Conservation (phyloP, 1,140 invertebrate species). For the Drosophila repleta region DNA sequence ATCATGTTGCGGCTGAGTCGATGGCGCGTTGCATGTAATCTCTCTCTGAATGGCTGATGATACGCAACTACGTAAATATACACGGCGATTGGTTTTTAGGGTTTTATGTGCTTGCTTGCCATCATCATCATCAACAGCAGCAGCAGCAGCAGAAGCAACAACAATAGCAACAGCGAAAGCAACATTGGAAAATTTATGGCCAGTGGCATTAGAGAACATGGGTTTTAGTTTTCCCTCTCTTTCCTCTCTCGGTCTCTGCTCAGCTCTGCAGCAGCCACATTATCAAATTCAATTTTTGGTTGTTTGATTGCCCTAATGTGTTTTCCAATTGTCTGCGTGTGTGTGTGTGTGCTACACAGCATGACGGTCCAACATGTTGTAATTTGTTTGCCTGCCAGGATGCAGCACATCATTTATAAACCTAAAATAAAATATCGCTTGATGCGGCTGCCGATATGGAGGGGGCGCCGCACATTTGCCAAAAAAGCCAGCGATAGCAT, state of each 20-base stretch:
- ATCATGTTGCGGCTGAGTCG: constrained; percentile 60
- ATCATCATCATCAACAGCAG: constrained; percentile 24
- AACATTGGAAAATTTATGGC: constrained; percentile 74
- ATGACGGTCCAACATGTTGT: constrained; percentile 70
- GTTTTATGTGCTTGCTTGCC: constrained; percentile 50
- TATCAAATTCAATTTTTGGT: constrained; percentile 80
- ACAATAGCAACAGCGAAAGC: constrained; percentile 45
- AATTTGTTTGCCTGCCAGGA: constrained; percentile 69
- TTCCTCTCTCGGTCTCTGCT: neutral
- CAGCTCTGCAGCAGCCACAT: constrained; percentile 43
- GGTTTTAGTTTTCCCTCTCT: constrained; percentile 64
- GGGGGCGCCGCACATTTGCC: constrained; percentile 68
- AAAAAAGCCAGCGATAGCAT: constrained; percentile 59
- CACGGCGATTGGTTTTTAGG: constrained; percentile 55
- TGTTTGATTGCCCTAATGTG: constrained; percentile 79
- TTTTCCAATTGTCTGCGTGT: constrained; percentile 69
- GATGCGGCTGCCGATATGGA: constrained; percentile 43
- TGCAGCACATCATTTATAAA: constrained; percentile 69
- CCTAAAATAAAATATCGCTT: constrained; percentile 31
- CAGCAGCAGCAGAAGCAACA: constrained; percentile 21
- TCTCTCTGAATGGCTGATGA: constrained; percentile 65
- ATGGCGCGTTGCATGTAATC: constrained; percentile 53
- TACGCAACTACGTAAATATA: constrained; percentile 51
- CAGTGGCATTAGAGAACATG: constrained; percentile 67
- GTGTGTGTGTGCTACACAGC: constrained; percentile 39